Conservation (phyloP, 2,888 invertebrate genomes). For the Danaus chrysippus region DNA sequence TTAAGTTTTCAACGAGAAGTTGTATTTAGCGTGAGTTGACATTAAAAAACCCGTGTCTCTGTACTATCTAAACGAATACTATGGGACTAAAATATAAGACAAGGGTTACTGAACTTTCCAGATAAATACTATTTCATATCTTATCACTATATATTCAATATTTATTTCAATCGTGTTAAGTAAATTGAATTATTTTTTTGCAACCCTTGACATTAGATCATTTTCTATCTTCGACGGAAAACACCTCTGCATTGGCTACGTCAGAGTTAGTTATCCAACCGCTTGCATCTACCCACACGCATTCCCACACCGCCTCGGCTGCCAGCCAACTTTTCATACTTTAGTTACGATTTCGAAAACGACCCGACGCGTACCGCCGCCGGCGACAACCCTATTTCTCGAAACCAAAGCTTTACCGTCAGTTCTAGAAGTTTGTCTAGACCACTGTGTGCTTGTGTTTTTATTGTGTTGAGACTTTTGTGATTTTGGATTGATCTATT, state of each 20-base stretch:
- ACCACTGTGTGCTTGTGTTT: slow-evolving; percentile 57
- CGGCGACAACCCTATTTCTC: slow-evolving; percentile 71
- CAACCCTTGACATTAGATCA: slow-evolving; percentile 28
- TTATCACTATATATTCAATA: too few species aligned
- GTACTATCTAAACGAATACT: too few species aligned
- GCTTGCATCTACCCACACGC: slow-evolving; percentile 68
- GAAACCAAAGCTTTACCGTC: slow-evolving; percentile 61
- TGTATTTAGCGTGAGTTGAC: too few species aligned
- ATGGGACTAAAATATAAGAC: too few species aligned
- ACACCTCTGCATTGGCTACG: slow-evolving; percentile 74
- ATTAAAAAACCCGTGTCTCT: too few species aligned
- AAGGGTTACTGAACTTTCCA: too few species aligned
- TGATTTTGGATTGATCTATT: slow-evolving; percentile 55
- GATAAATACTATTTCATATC: too few species aligned
- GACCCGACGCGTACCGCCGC: slow-evolving; percentile 79
- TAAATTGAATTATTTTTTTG: background rate
- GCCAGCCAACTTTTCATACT: slow-evolving; percentile 74
- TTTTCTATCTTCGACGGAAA: slow-evolving; percentile 69
- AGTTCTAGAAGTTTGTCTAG: slow-evolving; percentile 56
- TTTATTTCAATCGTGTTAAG: too few species aligned
- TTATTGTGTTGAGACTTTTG: slow-evolving; percentile 45
- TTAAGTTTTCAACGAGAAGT: too few species aligned
- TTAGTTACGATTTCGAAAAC: slow-evolving; percentile 80
- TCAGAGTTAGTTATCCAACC: slow-evolving; percentile 70
- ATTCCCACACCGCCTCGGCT: slow-evolving; percentile 74